Base-by-base conservation (phyloP, 2,888 invertebrate species). In the Thereva unica region DNA sequence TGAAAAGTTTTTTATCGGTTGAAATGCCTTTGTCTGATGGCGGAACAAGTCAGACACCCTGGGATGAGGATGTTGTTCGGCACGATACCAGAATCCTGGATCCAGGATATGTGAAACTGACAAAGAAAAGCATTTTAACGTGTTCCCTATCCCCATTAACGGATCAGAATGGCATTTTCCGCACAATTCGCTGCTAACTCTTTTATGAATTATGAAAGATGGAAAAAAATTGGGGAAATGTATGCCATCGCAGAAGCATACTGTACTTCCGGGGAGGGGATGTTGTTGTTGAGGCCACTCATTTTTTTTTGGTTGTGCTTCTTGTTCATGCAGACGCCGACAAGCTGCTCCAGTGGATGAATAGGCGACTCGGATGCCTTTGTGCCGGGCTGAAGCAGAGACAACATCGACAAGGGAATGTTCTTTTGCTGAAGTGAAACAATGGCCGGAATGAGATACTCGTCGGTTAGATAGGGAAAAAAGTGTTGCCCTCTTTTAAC, bases 121-220 rank as follows among this genome's bases (percentile, higher is more conserved):
- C 69, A 67, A 69, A 69, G 69, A 69, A 69, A 67, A 69, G 65
- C 45, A 66, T 67, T 69, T 69, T 67, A 69, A 61, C 64, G 59
- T 69, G 67, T 59, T 53, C 64, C 52, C 53, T 53, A 40, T 53
- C 37, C 34, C 53, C 8, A 53, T 10, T 55, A 47, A 49, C 64
- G 54, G 67, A 69, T 67, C 64, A 69, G 65, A 67, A 69, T 66
- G 63, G 69, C 65, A 67, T 69, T 69, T 69, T 67, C 69, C 69
- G 69, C 69, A 67, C 69, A 69, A 69, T 69, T 69, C 69, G 67
- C 49, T 69, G 38, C 69, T 67, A 69, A 69, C 69, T 69, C 69
- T 69, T 69, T 69, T 69, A 69, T 69, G 67, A 69, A 69, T 69
- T 69, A 69, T 69, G 69, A 69, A 69, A 67, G 66, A 61, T 61